Base-by-base conservation (phyloP, 1,140 invertebrate genomes). In the Cherax quadricarinatus region DNA sequence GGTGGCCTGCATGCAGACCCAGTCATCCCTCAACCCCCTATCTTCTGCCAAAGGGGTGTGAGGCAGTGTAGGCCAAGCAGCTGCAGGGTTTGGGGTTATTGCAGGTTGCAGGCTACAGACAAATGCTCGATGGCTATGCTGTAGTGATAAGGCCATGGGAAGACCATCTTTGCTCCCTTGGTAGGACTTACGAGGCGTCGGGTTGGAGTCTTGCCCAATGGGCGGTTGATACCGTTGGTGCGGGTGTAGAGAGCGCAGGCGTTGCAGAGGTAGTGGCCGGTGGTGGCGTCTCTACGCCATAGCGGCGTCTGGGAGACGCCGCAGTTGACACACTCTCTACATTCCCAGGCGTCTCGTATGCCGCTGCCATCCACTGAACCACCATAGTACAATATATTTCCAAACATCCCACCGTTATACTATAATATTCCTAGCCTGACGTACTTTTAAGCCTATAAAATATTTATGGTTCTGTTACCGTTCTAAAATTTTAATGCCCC, bases 261-360 rank as follows among this genome's bases (percentile, higher is more conserved):
- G 79, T 91, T 91, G 90, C 90, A 91, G 51, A 91, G 90, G 90
- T 91, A 99, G 96, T 99, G 98, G 91, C 99, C 98, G 92, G 98
- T 98, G 94, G 98, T 99, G 94, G 98, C 97, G 96, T 99, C 99
- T 94, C 98, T 96, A 94, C 98, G 97, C 99, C 98, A 99, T 92
- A 99, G 96, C 92, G 98, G 98, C 92, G 98, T 99, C 94, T 97
- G 97, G 94, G 98, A 97, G 93, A 98, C 98, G 94, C 98, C 98
- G 96, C 98, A 99, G 96, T 99, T 99, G 94, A 99, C 98, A 95
- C 98, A 99, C 96, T 99, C 98, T 94, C 98, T 96, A 94, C 97
- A 97, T 96, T 98, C 98, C 82, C 90, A 79, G 16, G 49, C 30
- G 41, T 91, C 85, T 16, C 75, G 83, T 18, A 82, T 48, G 41